Base-by-base conservation (phyloP, 2,113 vertebrate genomes). In the Gallinago paraguaiae region DNA sequence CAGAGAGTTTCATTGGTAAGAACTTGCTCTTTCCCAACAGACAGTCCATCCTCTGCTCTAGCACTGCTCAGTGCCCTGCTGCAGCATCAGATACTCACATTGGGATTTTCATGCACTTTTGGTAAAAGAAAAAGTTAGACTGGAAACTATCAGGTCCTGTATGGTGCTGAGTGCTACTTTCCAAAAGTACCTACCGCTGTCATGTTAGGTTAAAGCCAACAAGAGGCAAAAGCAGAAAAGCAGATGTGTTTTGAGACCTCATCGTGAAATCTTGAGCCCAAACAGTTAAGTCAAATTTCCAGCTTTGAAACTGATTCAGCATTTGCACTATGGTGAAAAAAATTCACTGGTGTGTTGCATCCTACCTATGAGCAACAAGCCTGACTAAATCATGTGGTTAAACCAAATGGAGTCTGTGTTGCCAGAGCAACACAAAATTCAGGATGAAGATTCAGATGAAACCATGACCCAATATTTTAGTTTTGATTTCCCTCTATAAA, bases 371-470 rank as follows among this genome's bases (percentile, higher is more conserved):
- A 84, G 67, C 0, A 2, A 61, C 48, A 82, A 92, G 35, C 17
- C 33, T 86, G 56, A 35, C 45, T 86, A 45, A 88, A 28, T 69
- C 71, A 82, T 59, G 48, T 76, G 28, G 35, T 72, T 93, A 69
- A 76, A 80, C 61, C 17, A 1, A 87, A 86, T 65, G 53, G 53
- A 76, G 16, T 35, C 33, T 77, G 77, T 74, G 74, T 91, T 94
- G 65, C 61, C 81, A 71, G 46, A 91, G 84, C 60, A 97, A 88
- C 76, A 74, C 14, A 70, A 90, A 75, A 89, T 51, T 86, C 56
- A 60, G n/a, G 15, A 71, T 39, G 54, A 77, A 74, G 72, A 43
- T 43, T 43, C 41, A 43, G 13, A 43, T 43, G 41, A 43, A 43
- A 69, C 37, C 37, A 53, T 39, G 76, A 67, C 17, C 51, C 46